A percentile compares a stretch with the other conserved stretches of the same genome.
These are phyloP conservation scores for Mobula hypostoma DNA, from an alignment of 2,113 vertebrate species.

Conservation along the genomic window DNA sequence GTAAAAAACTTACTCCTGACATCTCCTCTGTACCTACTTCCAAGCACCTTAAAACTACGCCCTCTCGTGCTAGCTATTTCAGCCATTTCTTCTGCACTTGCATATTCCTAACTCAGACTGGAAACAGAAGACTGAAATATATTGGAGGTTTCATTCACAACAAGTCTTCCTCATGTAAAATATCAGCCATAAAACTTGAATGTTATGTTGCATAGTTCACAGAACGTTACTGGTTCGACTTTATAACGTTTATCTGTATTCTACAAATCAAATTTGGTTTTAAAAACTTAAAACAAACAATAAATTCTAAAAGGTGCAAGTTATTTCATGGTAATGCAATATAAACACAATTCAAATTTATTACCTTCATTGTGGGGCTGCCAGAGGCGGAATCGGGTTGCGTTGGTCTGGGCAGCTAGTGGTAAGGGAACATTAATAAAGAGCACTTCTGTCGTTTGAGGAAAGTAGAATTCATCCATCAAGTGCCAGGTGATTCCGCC, in stretches of 20 bases:
- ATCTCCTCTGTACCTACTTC: no score
- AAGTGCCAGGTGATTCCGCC: conserved; percentile 91
- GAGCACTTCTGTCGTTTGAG: conserved; percentile 81
- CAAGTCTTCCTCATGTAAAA: background rate
- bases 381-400: conserved; percentile 89
- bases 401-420: conserved; percentile 76
- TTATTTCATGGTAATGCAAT: background rate
- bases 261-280: background rate
- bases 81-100: background rate
- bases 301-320: background rate
- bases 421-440: conserved; percentile 88
- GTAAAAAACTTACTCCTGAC: no score
- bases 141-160: background rate
- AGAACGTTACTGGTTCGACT: background rate
- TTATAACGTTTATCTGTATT: background rate
- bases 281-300: background rate
- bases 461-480: conserved; percentile 94
- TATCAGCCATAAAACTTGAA: background rate
- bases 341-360: conserved; percentile 38
- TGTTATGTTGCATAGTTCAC: background rate
- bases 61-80: no score
- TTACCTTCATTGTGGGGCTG: conserved; percentile 92
- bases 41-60: no score
- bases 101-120: background rate
- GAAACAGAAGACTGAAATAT: background rate